Evolutionary conservation across 92 coral and sea anemone genomes (phyloP), one percentile per base, ranked within the genome.

Genomic region (Phenganax subtilis): DNA sequence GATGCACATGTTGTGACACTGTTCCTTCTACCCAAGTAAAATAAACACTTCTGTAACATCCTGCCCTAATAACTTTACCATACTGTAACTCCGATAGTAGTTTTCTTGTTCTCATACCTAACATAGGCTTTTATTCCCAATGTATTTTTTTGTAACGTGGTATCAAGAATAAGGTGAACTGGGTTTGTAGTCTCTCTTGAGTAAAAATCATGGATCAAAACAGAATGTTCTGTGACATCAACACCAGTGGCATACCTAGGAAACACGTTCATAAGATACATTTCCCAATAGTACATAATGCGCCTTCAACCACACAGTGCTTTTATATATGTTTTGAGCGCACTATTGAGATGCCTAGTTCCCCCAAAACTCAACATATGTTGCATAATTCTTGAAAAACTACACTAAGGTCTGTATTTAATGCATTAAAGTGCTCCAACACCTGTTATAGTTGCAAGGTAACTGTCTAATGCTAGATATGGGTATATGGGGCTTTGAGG

Each of bases 221-320:
- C 69, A 1, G 98, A 93, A 84, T 93, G 98, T 55, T 91, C 98
- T 47, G 98, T 88, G 15, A 93, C 97, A 82, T 93, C 98, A 73
- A 91, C 85, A 10, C 98, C 98, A 65, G 98, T 93, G n/a, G 98
- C 98, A 90, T 93, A 93, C 98, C 98, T 93, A 57, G 16, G 51
- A 58, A 37, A 56, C 84, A 9, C 12, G 16, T 55, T 51, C 47
- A 37, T 37, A 37, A 25, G 6, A 64, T 71, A 85, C 25, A 74
- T 20, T 57, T 8, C 80, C 71, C 7, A 9, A 3, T 20, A 55
- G n/a, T 4, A 74, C 51, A 77, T 79, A 37, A 85, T 83, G 77
- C 7, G 62, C 29, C 11, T 12, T 37, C 47, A 37, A 28, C 0
- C 44, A 56, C 3, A 15, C 44, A 55, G 57, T n/a, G n/a, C n/a